Evolutionary conservation across 2,797 vertebrate species (phyloP).

Genomic region (Manis pentadactyla): DNA sequence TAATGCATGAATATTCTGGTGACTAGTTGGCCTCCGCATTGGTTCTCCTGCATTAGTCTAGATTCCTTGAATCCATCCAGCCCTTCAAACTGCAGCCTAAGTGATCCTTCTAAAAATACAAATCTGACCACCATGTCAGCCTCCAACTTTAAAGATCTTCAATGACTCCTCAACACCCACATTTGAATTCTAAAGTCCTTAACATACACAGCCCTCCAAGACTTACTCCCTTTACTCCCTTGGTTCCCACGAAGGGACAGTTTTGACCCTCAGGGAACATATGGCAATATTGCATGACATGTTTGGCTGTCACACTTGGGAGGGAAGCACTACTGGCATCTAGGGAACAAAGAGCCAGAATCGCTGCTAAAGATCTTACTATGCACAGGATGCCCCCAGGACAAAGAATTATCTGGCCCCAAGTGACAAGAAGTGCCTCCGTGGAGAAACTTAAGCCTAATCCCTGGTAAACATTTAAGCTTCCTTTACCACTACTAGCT

Average conservation of each 20-base stretch:
- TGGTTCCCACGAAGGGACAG: not conserved
- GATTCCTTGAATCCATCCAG: not conserved
- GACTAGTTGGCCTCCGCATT: not conserved
- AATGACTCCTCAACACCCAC: not conserved
- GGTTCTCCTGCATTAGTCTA: not conserved
- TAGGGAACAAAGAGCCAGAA: not conserved
- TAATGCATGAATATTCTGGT: not conserved
- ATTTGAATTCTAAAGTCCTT: constrained; percentile 14
- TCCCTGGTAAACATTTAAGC: not conserved
- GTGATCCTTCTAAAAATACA: constrained; percentile 42
- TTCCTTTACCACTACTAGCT: not conserved
- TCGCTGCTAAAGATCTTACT: not conserved
- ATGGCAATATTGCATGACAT: not conserved
- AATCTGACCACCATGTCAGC: not conserved
- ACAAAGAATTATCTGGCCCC: not conserved
- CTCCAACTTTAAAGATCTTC: not conserved
- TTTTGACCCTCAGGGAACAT: not conserved
- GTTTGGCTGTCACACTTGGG: not conserved
- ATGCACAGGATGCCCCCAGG: not conserved
- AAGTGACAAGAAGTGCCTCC: not conserved
- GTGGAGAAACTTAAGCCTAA: not conserved
- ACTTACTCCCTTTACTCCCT: not conserved
- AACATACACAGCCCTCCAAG: not conserved
- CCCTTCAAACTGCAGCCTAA: not conserved
- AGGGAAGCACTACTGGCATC: not conserved